Conservation (phyloP, 1,140 invertebrate species). For the Paraescarpia echinospica region DNA sequence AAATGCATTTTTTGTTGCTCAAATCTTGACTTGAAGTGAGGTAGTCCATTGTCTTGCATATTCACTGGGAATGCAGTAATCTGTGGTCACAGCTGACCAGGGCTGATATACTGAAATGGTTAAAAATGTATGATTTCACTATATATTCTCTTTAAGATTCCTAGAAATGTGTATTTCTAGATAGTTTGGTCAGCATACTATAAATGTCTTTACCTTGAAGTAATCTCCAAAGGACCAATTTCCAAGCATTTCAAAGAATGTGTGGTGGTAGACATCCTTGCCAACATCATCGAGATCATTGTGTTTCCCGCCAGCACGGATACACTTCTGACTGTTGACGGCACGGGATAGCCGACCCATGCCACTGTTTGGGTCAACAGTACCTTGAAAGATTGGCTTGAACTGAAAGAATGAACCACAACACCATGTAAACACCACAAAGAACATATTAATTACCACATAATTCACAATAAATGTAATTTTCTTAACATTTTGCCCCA, state of each 20-base stretch:
- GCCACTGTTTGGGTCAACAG: conserved; percentile 94
- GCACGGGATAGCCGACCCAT: conserved; percentile 72
- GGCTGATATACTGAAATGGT: no score
- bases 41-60: no score
- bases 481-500: no score
- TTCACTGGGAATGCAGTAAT: no score
- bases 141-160: no score
- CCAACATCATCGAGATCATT: conserved; percentile 99
- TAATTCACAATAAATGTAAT: no score
- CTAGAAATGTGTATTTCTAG: not conserved
- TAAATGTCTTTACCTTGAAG: conserved; percentile 75
- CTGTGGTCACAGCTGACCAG: no score
- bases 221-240: conserved; percentile 99
- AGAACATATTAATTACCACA: no score
- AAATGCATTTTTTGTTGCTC: no score
- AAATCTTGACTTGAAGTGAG: no score
- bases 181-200: not conserved
- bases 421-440: no score
- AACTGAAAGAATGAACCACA: conserved; percentile 69
- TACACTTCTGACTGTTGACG: conserved; percentile 97
- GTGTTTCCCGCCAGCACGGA: conserved; percentile 98
- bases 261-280: conserved; percentile 99
- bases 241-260: conserved; percentile 99
- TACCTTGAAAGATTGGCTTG: conserved; percentile 96
- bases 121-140: no score